These are phyloP conservation scores for Caenorhabditis angaria DNA, from an alignment of 2,888 invertebrate genomes.

Conservation along the genomic window DNA sequence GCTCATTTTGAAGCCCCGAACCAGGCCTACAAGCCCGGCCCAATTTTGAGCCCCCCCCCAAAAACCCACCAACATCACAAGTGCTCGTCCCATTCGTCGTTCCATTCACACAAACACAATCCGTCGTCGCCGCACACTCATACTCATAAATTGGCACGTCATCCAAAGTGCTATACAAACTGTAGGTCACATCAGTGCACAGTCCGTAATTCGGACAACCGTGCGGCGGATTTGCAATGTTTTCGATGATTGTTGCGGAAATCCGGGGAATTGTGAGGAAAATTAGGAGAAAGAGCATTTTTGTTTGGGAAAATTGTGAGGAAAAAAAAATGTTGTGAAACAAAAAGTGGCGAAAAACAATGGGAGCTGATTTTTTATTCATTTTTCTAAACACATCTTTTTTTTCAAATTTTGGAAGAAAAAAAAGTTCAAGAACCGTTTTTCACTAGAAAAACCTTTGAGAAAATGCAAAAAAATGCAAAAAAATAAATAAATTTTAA, in stretches of 20 bases:
- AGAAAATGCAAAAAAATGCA: no score
- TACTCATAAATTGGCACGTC: neutral
- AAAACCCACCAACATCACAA: neutral
- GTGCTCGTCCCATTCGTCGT: neutral
- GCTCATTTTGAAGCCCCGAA: neutral
- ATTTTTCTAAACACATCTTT: no score
- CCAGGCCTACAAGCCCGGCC: no score
- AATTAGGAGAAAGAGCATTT: no score
- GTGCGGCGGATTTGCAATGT: constrained; percentile 14
- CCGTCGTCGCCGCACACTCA: constrained; percentile 19
- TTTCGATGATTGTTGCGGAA: constrained; percentile 8
- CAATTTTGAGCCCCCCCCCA: no score
- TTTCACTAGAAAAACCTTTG: no score
- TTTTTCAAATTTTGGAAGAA: no score
- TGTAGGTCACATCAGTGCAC: constrained; percentile 12
- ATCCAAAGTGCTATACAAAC: constrained; percentile 7
- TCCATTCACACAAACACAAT: constrained; percentile 34
- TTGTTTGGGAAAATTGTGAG: neutral
- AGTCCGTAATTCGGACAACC: constrained; percentile 38
- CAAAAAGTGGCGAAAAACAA: constrained; percentile 33
- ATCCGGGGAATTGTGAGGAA: constrained; percentile 14
- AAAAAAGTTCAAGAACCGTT: no score
- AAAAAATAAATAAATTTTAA: no score
- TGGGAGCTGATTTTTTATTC: no score
- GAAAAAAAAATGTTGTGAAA: constrained; percentile 21